A percentile compares a stretch with the other conserved stretches of the same genome.
These are phyloP conservation scores for Tauraco hartlaubi DNA, from an alignment of 2,797 vertebrate genomes.

Conservation along the genomic window DNA sequence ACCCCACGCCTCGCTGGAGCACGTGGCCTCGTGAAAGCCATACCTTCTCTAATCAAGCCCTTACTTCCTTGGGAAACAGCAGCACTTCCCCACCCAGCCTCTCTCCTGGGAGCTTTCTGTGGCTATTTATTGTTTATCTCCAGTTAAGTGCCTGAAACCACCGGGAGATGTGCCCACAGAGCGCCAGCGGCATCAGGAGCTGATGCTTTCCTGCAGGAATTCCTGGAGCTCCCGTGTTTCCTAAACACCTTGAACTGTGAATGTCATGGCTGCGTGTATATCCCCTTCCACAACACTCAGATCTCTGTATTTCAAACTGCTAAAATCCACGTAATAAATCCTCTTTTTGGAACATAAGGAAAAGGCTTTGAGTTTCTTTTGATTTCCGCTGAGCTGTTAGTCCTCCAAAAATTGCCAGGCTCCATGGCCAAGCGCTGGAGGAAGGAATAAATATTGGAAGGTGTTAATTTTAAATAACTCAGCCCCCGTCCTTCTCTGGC, in stretches of 20 bases:
- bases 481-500: not conserved
- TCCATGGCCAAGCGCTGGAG: not conserved
- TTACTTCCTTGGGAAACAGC: not conserved
- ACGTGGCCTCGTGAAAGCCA: not conserved
- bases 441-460: not conserved
- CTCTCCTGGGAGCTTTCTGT: not conserved
- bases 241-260: not conserved
- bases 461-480: not conserved
- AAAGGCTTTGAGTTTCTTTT: not conserved
- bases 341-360: not conserved
- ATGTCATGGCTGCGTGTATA: not conserved
- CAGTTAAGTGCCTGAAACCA: not conserved
- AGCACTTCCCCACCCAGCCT: not conserved
- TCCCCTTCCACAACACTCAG: not conserved
- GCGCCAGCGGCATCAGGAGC: not conserved
- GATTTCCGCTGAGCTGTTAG: fast-evolving
- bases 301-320: not conserved
- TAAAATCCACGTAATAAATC: constrained; percentile 41
- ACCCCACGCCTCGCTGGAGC: not conserved
- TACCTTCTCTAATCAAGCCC: not conserved
- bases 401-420: not conserved
- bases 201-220: not conserved
- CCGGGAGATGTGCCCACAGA: not conserved
- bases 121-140: not conserved
- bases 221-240: not conserved